Base-by-base conservation (phyloP, 1,140 invertebrate species). In the Drosophila melanica region DNA sequence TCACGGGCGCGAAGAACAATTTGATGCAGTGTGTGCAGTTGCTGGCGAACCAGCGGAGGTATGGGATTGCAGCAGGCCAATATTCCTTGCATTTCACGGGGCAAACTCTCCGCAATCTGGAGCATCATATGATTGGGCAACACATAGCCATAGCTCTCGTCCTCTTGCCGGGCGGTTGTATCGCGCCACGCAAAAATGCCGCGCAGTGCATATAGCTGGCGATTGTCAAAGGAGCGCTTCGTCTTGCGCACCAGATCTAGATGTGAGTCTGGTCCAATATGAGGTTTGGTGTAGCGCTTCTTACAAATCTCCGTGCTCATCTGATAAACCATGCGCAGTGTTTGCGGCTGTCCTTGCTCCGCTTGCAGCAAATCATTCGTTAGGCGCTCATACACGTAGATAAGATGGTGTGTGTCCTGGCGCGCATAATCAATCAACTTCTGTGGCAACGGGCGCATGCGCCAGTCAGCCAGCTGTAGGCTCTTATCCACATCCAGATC, bases 61-160 rank as follows among this genome's bases (percentile, higher is more conserved):
- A 98, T 96, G 0, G 98, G 98, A 91, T 97, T 97, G 92, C 98
- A 99, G 81, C 97, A 98, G 0, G 98, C 97, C 20, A 98, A 90
- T 60, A 99, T 96, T 5, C 98, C 98, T 91, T 98, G 97, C 93
- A 97, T 95, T 93, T 99, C 98, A 47, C 97, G 94, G 0, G 99
- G 99, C 47, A 99, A 91, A n/a, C 94, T 94, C 90, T 99, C 97
- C 4, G 97, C 95, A 55, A 99, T 97, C 79, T 97, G 95, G 20
- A 99, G 90, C 90, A 99, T 82, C 97, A 99, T 99, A 90, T 99
- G 97, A 92, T 98, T 98, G 0, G 98, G 98, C 62, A 99, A 92
- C 33, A 99, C 96, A 92, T 98, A 99, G 16, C 96, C 96, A 89
- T 42, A 92, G 90, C 98, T 99, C 92, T 99, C 99, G 92, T 99